Evolutionary conservation across 2,888 invertebrate species (phyloP).

Genomic region (Ischnus inquisitorius): DNA sequence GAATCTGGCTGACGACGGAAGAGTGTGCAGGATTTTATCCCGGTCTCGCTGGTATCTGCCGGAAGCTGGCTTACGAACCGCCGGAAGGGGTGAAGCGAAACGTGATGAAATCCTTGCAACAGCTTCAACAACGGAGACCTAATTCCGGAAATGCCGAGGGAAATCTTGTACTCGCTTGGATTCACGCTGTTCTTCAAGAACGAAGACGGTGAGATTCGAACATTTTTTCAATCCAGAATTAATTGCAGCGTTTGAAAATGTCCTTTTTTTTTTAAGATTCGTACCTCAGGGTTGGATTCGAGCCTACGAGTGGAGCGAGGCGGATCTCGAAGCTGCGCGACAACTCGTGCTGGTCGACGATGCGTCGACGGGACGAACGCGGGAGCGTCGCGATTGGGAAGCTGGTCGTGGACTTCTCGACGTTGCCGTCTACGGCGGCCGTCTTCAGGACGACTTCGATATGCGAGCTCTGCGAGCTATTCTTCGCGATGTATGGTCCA

Average conservation of each 20-base stretch:
- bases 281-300: constrained; percentile 92
- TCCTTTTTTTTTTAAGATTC: constrained; percentile 72
- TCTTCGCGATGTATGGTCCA: constrained; percentile 86
- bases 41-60: constrained; percentile 81
- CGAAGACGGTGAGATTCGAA: constrained; percentile 93
- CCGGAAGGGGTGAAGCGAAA: constrained; percentile 84
- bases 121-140: constrained; percentile 77
- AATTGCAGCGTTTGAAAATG: not conserved
- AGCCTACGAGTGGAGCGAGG: constrained; percentile 94
- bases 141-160: constrained; percentile 84
- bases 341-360: constrained; percentile 87
- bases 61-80: constrained; percentile 83
- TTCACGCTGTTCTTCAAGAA: constrained; percentile 96
- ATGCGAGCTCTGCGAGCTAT: constrained; percentile 89
- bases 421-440: constrained; percentile 94
- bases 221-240: not conserved
- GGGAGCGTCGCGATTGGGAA: constrained; percentile 88
- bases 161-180: constrained; percentile 93
- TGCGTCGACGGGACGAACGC: constrained; percentile 75
- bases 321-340: constrained; percentile 92
- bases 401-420: constrained; percentile 92
- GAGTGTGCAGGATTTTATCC: constrained; percentile 82
- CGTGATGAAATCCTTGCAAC: constrained; percentile 80
- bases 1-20: constrained; percentile 83
- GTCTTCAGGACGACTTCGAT: constrained; percentile 93